phyloP scores from a whole-genome alignment of 2,888 invertebrate genomes.

The Dasypolia templi region DNA sequence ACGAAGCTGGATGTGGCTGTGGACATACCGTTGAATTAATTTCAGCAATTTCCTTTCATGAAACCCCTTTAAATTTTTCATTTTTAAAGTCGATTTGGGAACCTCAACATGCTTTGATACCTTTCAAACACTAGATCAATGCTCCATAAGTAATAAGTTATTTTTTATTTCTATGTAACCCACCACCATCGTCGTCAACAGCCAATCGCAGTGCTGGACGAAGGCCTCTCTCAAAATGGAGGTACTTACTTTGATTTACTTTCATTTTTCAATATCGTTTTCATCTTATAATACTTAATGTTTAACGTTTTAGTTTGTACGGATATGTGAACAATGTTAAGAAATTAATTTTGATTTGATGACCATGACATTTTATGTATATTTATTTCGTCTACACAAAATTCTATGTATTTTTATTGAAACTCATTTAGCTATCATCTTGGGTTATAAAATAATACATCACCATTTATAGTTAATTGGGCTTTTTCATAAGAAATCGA shows the following conservation, averaged over 20 bases:
- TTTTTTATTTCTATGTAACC: constrained; percentile 62
- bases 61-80: neutral
- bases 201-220: constrained; percentile 51
- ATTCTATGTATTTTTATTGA: neutral
- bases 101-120: neutral
- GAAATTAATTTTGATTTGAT: neutral
- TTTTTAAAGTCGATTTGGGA: neutral
- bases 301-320: too few relatives aligned
- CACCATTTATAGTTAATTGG: neutral
- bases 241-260: constrained; percentile 53
- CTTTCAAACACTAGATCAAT: neutral
- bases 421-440: neutral
- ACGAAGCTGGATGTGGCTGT: neutral
- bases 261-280: neutral
- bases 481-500: constrained; percentile 3
- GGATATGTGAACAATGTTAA: neutral
- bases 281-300: neutral
- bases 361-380: neutral
- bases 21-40: neutral
- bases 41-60: neutral
- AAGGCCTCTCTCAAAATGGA: constrained; percentile 55
- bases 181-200: constrained; percentile 45
- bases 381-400: neutral
- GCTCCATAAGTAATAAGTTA: constrained; percentile 26
- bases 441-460: constrained; percentile 8